A percentile compares a stretch with the other conserved stretches of the same genome.
Conservation (phyloP, 1,140 invertebrate genomes). For the Mylabris phalerata region DNA sequence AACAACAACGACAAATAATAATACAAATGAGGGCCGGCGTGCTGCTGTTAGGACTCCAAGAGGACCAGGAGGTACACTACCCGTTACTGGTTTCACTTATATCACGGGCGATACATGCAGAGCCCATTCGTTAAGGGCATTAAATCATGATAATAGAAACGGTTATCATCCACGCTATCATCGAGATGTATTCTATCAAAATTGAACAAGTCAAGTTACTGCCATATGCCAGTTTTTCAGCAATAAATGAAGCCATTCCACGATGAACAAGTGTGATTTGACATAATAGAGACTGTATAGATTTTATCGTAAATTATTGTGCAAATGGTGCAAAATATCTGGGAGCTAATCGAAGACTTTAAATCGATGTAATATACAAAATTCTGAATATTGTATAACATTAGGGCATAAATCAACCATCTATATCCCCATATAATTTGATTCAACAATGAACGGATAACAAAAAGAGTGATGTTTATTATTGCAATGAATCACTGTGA, state of each 20-base stretch:
- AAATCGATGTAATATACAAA: too few relatives aligned
- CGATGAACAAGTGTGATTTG: slow-evolving; percentile 31
- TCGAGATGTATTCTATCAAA: neutral
- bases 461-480: slow-evolving; percentile 14
- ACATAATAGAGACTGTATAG: slow-evolving; percentile 37
- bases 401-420: too few relatives aligned
- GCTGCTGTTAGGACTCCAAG: slow-evolving; percentile 47
- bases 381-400: too few relatives aligned
- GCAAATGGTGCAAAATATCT: too few relatives aligned
- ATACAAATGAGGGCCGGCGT: slow-evolving; percentile 43
- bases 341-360: too few relatives aligned
- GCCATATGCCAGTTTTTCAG: slow-evolving; percentile 8
- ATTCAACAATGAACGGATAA: neutral
- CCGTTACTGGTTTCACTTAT: slow-evolving; percentile 68
- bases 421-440: too few relatives aligned
- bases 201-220: too few relatives aligned
- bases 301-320: too few relatives aligned
- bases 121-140: slow-evolving; percentile 35
- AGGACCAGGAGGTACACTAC: slow-evolving; percentile 54
- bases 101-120: slow-evolving; percentile 57
- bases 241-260: slow-evolving; percentile 42
- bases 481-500: slow-evolving; percentile 19
- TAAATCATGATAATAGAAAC: slow-evolving; percentile 32
- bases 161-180: slow-evolving; percentile 34
- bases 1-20: too few relatives aligned